These are phyloP conservation scores for Drosophila buzzatii DNA, from an alignment of 2,888 invertebrate genomes.

Conservation along the genomic window DNA sequence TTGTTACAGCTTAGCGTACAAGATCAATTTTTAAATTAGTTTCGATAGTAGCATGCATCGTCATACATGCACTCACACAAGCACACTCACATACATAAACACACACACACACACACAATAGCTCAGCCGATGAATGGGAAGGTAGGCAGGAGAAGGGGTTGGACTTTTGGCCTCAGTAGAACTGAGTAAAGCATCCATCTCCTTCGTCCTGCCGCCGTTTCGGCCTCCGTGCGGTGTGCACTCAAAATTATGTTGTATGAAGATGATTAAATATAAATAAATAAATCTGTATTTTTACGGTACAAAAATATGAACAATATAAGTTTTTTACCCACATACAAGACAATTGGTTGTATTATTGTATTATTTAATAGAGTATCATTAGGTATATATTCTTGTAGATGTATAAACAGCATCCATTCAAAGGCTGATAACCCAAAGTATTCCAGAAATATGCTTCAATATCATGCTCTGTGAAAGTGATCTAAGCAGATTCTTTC, in stretches of 20 bases:
- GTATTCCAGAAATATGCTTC: neutral
- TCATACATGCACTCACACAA: neutral
- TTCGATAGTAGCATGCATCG: slow-evolving; percentile 37
- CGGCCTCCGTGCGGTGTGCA: slow-evolving; percentile 51
- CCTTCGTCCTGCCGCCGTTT: neutral
- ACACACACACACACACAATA: slow-evolving; percentile 32
- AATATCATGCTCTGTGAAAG: too few species aligned
- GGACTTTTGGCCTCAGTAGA: slow-evolving; percentile 31
- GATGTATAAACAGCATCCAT: neutral
- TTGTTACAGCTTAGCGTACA: slow-evolving; percentile 35
- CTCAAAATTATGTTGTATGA: slow-evolving; percentile 67
- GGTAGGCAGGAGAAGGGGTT: neutral
- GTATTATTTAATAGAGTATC: neutral
- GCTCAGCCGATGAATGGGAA: slow-evolving; percentile 29
- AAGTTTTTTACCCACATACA: slow-evolving; percentile 65
- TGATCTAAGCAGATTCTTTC: neutral
- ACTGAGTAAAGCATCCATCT: slow-evolving; percentile 16
- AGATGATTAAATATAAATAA: slow-evolving; percentile 50
- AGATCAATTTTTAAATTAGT: slow-evolving; percentile 44
- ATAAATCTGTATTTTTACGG: slow-evolving; percentile 63
- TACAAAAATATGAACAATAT: slow-evolving; percentile 39
- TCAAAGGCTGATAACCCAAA: neutral
- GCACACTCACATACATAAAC: neutral
- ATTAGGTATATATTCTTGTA: neutral
- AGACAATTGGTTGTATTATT: slow-evolving; percentile 16